Percentiles rank a stretch among this genome's conserved stretches.
These are phyloP conservation scores for Margarornis squamiger DNA, from an alignment of 2,797 vertebrate genomes.

Conservation along the genomic window DNA sequence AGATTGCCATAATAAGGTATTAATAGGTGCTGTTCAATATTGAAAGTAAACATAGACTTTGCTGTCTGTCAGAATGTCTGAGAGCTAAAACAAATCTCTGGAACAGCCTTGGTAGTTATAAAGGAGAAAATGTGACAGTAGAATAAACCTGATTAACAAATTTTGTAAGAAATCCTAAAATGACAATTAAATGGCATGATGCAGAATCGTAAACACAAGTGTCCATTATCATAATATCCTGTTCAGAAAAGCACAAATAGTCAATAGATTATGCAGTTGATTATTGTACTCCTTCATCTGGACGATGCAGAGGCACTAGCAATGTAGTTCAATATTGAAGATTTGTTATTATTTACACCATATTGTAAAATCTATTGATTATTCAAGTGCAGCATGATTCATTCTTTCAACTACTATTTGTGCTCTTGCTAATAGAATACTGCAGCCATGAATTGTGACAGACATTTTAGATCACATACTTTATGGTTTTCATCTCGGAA, in stretches of 20 bases:
- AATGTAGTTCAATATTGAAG: not conserved
- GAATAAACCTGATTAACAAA: not conserved
- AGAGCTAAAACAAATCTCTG: not conserved
- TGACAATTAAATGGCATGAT: not conserved
- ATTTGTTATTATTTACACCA: not conserved
- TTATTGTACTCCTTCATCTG: not conserved
- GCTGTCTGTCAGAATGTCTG: not conserved
- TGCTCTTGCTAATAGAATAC: not conserved
- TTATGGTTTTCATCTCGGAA: not conserved
- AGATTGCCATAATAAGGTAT: not conserved
- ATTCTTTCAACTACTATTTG: constrained; percentile 30
- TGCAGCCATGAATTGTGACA: not conserved
- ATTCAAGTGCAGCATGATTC: not conserved
- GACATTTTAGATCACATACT: not conserved
- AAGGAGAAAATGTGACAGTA: not conserved
- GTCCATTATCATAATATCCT: not conserved
- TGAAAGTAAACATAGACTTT: not conserved
- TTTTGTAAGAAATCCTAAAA: not conserved
- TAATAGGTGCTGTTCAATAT: not conserved
- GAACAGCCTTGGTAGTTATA: not conserved
- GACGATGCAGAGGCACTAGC: not conserved
- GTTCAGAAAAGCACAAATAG: not conserved
- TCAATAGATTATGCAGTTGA: not conserved
- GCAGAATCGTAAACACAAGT: not conserved
- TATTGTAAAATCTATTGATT: constrained; percentile 36